These are phyloP conservation scores for Scaptomyza hsui DNA, from an alignment of 1,140 invertebrate genomes.

Conservation along the genomic window DNA sequence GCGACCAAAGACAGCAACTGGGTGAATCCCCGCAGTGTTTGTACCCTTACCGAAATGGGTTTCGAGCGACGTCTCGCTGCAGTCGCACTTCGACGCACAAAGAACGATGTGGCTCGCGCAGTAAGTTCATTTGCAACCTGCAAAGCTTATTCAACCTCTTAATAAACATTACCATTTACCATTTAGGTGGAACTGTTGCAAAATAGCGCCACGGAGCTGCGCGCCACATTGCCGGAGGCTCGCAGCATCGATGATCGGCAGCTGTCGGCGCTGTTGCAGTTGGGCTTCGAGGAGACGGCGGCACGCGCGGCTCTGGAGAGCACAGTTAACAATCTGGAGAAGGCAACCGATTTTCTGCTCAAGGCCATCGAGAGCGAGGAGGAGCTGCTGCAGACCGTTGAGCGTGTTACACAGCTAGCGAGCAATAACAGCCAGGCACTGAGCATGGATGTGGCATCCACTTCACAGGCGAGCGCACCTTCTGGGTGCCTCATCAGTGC, in stretches of 20 bases:
- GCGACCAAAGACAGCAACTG: slow-evolving; percentile 53
- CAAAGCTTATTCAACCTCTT: background rate
- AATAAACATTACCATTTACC: background rate
- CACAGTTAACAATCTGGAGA: slow-evolving; percentile 85
- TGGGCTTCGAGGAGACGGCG: slow-evolving; percentile 87
- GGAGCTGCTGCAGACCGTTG: slow-evolving; percentile 52
- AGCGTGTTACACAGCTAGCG: slow-evolving; percentile 34
- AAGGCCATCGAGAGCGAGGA: slow-evolving; percentile 60
- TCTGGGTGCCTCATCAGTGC: slow-evolving; percentile 39
- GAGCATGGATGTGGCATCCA: slow-evolving; percentile 50
- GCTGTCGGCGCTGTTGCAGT: slow-evolving; percentile 84
- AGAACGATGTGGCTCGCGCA: slow-evolving; percentile 88
- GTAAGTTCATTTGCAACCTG: slow-evolving; percentile 84
- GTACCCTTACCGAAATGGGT: slow-evolving; percentile 88
- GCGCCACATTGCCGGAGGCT: slow-evolving; percentile 16
- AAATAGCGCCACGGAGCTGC: slow-evolving; percentile 32
- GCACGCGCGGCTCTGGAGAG: slow-evolving; percentile 86
- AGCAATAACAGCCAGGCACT: too few relatives aligned
- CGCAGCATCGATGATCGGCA: slow-evolving; percentile 32
- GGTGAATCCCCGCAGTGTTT: slow-evolving; percentile 84
- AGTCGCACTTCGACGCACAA: slow-evolving; percentile 86
- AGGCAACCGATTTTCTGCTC: slow-evolving; percentile 86
- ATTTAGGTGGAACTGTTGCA: slow-evolving; percentile 76
- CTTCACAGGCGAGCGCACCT: slow-evolving; percentile 36
- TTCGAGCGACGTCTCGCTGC: slow-evolving; percentile 86